Conservation (phyloP, 2,797 vertebrate genomes). For the Sebastes alutus region DNA sequence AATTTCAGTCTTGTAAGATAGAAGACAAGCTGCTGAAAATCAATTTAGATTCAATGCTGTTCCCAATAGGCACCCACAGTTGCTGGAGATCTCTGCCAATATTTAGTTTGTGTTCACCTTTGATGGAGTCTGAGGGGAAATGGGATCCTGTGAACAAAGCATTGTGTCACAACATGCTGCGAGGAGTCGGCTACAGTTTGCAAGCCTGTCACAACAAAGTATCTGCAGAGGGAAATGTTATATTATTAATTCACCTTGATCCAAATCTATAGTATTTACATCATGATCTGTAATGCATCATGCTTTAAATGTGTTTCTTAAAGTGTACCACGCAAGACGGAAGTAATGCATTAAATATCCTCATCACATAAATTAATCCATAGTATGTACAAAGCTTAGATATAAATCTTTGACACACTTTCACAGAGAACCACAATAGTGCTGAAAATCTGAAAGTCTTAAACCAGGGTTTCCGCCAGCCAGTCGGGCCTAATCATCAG, state of each 20-base stretch:
- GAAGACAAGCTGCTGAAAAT: background rate
- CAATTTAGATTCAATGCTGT: slow-evolving; percentile 9
- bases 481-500: background rate
- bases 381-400: background rate
- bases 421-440: background rate
- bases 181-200: background rate
- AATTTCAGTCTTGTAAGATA: background rate
- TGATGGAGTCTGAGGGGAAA: slow-evolving; percentile 17
- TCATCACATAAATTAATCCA: background rate
- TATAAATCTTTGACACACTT: background rate
- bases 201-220: background rate
- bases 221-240: background rate
- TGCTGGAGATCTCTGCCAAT: slow-evolving; percentile 13
- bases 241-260: background rate
- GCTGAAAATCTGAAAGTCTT: slow-evolving; percentile 2
- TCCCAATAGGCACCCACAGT: background rate
- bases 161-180: background rate
- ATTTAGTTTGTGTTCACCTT: slow-evolving; percentile 24
- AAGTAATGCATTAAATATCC: background rate
- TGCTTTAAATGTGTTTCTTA: background rate
- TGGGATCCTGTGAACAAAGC: background rate
- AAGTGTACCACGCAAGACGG: background rate
- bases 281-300: background rate
- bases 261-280: background rate
- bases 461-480: background rate